phyloP scores from a whole-genome alignment of 2,888 invertebrate genomes.

The Hirtodrosophila cameraria region DNA sequence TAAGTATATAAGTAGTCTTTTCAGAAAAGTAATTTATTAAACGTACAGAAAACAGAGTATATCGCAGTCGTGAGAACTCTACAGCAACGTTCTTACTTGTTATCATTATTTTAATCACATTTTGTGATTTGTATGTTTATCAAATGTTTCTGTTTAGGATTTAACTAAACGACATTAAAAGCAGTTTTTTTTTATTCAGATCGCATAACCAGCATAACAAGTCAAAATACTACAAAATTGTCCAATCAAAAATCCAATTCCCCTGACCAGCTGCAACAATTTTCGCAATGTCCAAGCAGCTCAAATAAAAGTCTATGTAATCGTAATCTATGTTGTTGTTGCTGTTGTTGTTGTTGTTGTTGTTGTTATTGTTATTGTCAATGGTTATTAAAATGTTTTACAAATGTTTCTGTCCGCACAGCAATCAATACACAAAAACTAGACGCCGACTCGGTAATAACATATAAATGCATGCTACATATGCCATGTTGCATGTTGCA shows the following conservation, averaged over 20 bases:
- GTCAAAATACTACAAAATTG: constrained; percentile 22
- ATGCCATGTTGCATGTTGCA: constrained; percentile 41
- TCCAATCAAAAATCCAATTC: constrained; percentile 31
- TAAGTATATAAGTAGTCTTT: too few relatives aligned
- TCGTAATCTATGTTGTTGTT: constrained; percentile 34
- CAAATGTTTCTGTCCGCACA: constrained; percentile 72
- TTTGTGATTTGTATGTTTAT: constrained; percentile 14
- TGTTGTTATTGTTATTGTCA: constrained; percentile 56
- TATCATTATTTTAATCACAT: constrained; percentile 44
- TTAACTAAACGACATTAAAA: constrained; percentile 32
- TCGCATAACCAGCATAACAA: neutral
- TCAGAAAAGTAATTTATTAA: too few relatives aligned
- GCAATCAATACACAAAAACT: constrained; percentile 47
- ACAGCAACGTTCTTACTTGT: too few relatives aligned
- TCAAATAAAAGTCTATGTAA: constrained; percentile 15
- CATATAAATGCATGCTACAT: constrained; percentile 60
- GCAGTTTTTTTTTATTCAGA: constrained; percentile 3
- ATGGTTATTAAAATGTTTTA: constrained; percentile 79
- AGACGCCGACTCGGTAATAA: constrained; percentile 48
- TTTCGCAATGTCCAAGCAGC: constrained; percentile 41
- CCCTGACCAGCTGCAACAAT: constrained; percentile 42
- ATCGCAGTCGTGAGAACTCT: too few relatives aligned
- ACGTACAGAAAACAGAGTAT: too few relatives aligned
- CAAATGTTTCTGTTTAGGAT: constrained; percentile 8
- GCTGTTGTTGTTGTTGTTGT: constrained; percentile 33